Percentiles rank a stretch among this genome's conserved stretches.
Conservation (phyloP, 2,797 vertebrate genomes). For the Pipistrellus pipistrellus region DNA sequence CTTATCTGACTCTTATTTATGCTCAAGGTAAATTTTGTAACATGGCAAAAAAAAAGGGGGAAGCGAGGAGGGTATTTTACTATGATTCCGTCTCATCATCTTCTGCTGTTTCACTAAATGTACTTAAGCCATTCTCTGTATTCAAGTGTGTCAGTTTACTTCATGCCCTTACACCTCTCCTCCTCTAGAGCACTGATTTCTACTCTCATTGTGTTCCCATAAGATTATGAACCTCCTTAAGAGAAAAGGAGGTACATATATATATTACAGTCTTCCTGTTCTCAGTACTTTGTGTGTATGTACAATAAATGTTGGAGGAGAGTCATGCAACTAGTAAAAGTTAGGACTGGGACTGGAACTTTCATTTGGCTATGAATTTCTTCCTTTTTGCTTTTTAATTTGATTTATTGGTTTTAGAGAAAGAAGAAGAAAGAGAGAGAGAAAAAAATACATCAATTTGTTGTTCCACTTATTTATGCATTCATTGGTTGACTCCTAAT, state of each 20-base stretch:
- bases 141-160: background rate
- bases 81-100: background rate
- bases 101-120: background rate
- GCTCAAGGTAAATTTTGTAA: conserved; percentile 21
- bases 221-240: background rate
- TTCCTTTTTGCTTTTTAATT: background rate
- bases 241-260: background rate
- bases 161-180: background rate
- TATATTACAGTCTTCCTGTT: background rate
- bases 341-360: background rate
- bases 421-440: background rate
- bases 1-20: background rate
- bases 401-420: background rate
- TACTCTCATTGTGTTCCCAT: background rate
- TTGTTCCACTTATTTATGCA: background rate
- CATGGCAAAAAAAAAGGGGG: background rate
- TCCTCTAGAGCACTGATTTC: background rate
- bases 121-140: background rate
- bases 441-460: background rate
- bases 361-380: background rate
- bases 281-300: background rate
- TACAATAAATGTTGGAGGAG: background rate
- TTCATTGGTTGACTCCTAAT: background rate
- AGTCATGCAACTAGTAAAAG: background rate
- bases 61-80: background rate